Base-by-base conservation (phyloP, 1,140 invertebrate species). In the Delia radicum region DNA sequence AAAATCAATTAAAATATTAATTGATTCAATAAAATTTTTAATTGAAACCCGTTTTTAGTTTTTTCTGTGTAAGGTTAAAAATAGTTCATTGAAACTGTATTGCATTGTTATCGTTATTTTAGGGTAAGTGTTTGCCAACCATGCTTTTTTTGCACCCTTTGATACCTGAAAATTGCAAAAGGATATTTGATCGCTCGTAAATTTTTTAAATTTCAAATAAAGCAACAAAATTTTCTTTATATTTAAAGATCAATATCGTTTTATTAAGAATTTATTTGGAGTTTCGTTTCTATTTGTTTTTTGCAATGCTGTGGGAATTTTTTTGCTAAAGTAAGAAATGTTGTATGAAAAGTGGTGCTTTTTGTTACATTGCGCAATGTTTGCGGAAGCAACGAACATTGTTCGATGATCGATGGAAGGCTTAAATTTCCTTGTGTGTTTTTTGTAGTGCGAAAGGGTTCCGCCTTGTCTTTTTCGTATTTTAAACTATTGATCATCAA, bases 111-210 rank as follows among this genome's bases (percentile, higher is more conserved):
- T n/a, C n/a, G n/a, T n/a, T n/a, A n/a, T n/a, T n/a, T n/a, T n/a
- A n/a, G n/a, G n/a, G n/a, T n/a, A n/a, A n/a, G n/a, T n/a, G n/a
- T n/a, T n/a, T n/a, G n/a, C n/a, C n/a, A n/a, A n/a, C n/a, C n/a
- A n/a, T 27, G 27, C 24, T 26, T 13, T 65, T 65, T 65, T 37
- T 69, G 65, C 65, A 69, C 65, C 65, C 65, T 69, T 69, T 69
- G 7, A 67, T 67, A 31, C 7, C 18, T 37, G 3, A 18, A 55
- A n/a, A 18, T 55, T 55, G 65, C 65, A 33, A 37, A 69, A 69
- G 29, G 65, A 69, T 69, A 69, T 69, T 69, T 69, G 65, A 69
- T 33, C 65, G 65, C 29, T 69, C 65, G 65, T 69, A 69, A 69
- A 69, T 69, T 69, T 33, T 33, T 21, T 69, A n/a, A n/a, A 6